These are phyloP conservation scores for Rhabdornis inornatus DNA, from an alignment of 2,113 vertebrate species.

Conservation along the genomic window DNA sequence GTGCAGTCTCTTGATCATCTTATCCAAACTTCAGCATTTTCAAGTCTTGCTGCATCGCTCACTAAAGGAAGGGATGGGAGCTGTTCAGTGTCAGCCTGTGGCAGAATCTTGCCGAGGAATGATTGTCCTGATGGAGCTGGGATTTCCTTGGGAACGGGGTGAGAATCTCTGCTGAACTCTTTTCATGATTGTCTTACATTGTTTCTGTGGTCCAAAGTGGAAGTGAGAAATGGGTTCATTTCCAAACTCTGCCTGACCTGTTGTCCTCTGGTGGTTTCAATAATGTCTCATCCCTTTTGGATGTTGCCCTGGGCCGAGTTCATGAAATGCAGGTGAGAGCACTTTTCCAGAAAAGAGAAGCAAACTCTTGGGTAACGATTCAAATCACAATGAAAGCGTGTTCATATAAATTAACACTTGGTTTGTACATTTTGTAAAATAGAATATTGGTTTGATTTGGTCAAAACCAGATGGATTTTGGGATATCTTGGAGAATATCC, in stretches of 20 bases:
- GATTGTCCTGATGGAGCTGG: not conserved
- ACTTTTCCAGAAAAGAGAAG: not conserved
- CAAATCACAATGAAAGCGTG: not conserved
- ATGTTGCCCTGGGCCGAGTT: not conserved
- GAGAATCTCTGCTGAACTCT: not conserved
- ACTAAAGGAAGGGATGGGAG: not conserved
- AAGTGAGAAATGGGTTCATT: not conserved
- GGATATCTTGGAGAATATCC: not conserved
- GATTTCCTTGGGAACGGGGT: not conserved
- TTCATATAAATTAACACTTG: not conserved
- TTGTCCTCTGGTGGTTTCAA: not conserved
- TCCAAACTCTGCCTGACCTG: not conserved
- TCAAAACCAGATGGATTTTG: not conserved
- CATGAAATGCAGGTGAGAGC: not conserved
- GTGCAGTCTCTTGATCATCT: not conserved
- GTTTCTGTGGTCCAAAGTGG: conserved; percentile 24
- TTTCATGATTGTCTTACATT: not conserved
- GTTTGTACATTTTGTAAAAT: conserved; percentile 46
- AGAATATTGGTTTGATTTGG: not conserved
- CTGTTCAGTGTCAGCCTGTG: not conserved
- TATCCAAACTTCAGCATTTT: not conserved
- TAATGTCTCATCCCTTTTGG: not conserved
- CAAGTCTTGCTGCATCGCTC: not conserved
- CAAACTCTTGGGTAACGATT: not conserved
- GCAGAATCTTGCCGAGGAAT: not conserved